Evolutionary conservation across 1,140 invertebrate genomes (phyloP), one percentile per base, ranked within the genome.

Genomic region (Drosophila equinoxialis): DNA sequence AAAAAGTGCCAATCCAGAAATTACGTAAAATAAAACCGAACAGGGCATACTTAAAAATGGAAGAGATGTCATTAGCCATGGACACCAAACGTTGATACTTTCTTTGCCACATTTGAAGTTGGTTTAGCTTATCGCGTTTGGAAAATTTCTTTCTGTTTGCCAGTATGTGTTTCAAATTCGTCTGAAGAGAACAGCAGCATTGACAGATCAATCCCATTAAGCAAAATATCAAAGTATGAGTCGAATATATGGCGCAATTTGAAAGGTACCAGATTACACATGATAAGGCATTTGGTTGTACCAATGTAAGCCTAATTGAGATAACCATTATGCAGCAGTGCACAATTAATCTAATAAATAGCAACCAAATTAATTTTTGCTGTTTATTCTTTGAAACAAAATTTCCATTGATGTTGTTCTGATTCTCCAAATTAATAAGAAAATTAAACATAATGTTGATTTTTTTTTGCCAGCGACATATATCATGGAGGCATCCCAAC

Each of bases 381-480:
- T 45, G 6, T 4, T 13, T 45, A 17, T 17, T 17, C 17, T 0
- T 8, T 6, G 48, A 14, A 1, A 33, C 1, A 20, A 5, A 20
- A 7, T 66, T 66, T 5, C 55, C 60, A 0, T 30, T 20, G 14
- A 48, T 13, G 17, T 3, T 23, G 7, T 10, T 23, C 5, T 39
- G 13, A 5, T 33, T n/a, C 4, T 73, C 45, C 1, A 83, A 11
- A 2, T 54, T 37, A 13, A 57, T 14, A 0, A 82, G 35, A 17
- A 69, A 45, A 0, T 37, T 7, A 6, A 68, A 2, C 11, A 65
- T 33, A 6, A 10, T 11, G 7, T 51, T 58, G n/a, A 83, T 76
- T 3, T 20, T 65, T 0, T 42, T 13, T n/a, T 83, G 71, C 54
- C 63, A 67, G 0, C 55, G 41, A 6, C 54, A 42, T 4, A 20